Conservation (phyloP, 2,113 vertebrate genomes). For the Xenus cinereus region DNA sequence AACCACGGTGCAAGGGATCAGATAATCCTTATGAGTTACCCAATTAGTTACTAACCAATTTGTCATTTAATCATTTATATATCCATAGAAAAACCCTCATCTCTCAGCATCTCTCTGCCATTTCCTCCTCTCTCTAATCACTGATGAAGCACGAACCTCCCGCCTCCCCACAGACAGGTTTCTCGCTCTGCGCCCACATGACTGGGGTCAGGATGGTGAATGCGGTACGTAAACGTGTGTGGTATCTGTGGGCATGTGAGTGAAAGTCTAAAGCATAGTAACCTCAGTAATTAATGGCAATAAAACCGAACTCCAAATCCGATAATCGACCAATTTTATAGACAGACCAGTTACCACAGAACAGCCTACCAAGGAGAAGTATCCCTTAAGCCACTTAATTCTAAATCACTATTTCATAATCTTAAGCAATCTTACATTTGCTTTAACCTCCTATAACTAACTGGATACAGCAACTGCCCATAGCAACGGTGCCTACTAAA, state of each 20-base stretch:
- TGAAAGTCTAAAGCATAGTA: not conserved
- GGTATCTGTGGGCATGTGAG: not conserved
- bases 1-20: not conserved
- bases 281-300: not conserved
- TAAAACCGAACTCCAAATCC: not conserved
- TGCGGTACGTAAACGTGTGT: not conserved
- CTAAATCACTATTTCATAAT: not conserved
- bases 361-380: not conserved
- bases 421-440: not conserved
- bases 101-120: not conserved
- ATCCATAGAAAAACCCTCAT: not conserved
- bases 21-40: not conserved
- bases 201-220: not conserved
- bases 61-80: not conserved
- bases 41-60: not conserved
- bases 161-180: accelerated
- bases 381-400: not conserved
- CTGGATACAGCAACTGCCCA: not conserved
- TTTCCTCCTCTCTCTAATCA: not conserved
- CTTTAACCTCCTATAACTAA: not conserved
- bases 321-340: not conserved
- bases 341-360: not conserved
- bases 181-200: not conserved
- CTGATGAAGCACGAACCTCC: accelerated
- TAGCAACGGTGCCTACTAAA: not conserved